Evolutionary conservation across 2,888 invertebrate species (phyloP), one percentile per base, ranked within the genome.

Genomic region (Heliconius hortense): DNA sequence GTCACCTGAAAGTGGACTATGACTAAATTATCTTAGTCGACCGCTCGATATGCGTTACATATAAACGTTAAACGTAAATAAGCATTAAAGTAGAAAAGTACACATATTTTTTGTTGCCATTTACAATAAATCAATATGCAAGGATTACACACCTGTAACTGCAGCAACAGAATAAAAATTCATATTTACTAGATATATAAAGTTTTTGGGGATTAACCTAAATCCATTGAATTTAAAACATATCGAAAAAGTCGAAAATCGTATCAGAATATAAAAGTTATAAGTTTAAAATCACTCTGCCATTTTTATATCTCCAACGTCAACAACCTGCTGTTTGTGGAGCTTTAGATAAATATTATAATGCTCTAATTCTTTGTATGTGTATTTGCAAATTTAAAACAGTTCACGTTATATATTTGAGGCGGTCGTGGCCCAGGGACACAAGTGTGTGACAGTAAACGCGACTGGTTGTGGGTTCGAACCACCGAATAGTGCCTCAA

Each of bases 261-360:
- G 24, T 69, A 56, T 56, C 53, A 31, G 15, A 56, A 56, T 69
- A 69, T 69, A 69, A 69, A 69, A 56, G 69, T 69, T 69, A 69
- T 69, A 56, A 56, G 24, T 69, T 69, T 69, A 56, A 69, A 69
- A 15, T 69, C 69, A 31, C 69, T 31, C 56, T 69, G 28, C 56
- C 35, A 69, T 69, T 69, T 69, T 69, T 15, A 69, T 69, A 69
- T 69, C 56, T 56, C 56, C 8, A 69, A 15, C 35, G 69, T 69
- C 53, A 56, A 53, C 69, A 56, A 35, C 8, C 31, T 35, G 15
- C n/a, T 56, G 11, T 69, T 56, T 31, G 69, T 56, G 35, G 35
- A 69, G 69, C 56, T 69, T 66, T 53, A 69, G 56, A 69, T 69
- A 69, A 24, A 56, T 69, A 69, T 56, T 69, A 69, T 69, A 56